Evolutionary conservation across 2,888 invertebrate species (phyloP).

Genomic region (Epinotia demarniana): DNA sequence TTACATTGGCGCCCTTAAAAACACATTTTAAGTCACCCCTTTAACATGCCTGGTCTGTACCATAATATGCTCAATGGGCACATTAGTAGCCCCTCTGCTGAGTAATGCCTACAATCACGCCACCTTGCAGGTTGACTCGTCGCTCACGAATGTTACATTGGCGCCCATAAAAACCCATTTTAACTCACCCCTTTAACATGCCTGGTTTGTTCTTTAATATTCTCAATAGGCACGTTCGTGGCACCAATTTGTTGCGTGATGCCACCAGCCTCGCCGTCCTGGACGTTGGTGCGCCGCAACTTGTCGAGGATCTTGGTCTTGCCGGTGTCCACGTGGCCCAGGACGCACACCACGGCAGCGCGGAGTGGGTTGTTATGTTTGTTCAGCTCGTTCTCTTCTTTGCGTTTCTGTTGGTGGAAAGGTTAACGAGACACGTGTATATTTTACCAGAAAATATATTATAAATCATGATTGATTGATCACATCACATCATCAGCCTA

Average conservation of each 20-base stretch:
- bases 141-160: constrained; percentile 62
- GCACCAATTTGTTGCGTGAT: constrained; percentile 99
- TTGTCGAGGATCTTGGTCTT: constrained; percentile 99
- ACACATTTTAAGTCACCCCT: constrained; percentile 67
- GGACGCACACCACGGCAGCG: constrained; percentile 98
- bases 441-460: no score
- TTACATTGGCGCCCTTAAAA: no score
- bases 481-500: no score
- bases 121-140: constrained; percentile 95
- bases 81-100: constrained; percentile 99
- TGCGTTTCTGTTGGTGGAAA: constrained; percentile 70
- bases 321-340: constrained; percentile 99
- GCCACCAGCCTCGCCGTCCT: constrained; percentile 99
- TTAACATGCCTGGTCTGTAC: constrained; percentile 98
- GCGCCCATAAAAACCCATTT: no score
- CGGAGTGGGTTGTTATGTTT: constrained; percentile 86
- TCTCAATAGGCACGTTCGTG: constrained; percentile 98
- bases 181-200: constrained; percentile 94
- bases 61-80: constrained; percentile 97
- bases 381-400: constrained; percentile 78
- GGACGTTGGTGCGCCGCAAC: constrained; percentile 94
- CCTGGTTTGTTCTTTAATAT: constrained; percentile 97
- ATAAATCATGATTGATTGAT: no score
- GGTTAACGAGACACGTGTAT: neutral
- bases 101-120: constrained; percentile 99